These are phyloP conservation scores for Ricordea florida DNA, from an alignment of 92 coral and sea anemone genomes.

Conservation along the genomic window DNA sequence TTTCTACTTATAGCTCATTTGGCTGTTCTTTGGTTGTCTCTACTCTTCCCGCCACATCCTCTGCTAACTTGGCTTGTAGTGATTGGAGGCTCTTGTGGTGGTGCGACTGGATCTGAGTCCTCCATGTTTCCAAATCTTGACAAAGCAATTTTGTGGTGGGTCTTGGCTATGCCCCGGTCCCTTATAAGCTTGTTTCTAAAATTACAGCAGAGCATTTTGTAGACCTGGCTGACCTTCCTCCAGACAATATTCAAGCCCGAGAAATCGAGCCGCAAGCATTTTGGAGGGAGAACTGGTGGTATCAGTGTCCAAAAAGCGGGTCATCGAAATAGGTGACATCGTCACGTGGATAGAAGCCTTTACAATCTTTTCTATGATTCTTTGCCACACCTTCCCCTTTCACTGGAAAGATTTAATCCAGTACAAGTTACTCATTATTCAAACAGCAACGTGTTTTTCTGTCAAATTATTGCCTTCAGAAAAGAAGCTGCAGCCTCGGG, in stretches of 20 bases:
- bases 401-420: too few species aligned
- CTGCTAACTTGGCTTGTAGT: background rate
- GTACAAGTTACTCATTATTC: too few species aligned
- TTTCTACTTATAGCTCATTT: background rate
- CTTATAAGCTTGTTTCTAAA: too few species aligned
- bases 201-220: slow-evolving; percentile 5
- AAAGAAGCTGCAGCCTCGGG: too few species aligned
- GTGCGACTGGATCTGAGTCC: background rate
- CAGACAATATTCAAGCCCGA: slow-evolving; percentile 16
- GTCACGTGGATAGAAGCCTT: too few species aligned
- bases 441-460: too few species aligned
- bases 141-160: slow-evolving; percentile 21
- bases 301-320: background rate
- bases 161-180: slow-evolving; percentile 21
- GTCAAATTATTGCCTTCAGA: too few species aligned
- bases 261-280: background rate
- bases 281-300: background rate
- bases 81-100: background rate
- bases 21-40: background rate
- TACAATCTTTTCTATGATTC: too few species aligned
- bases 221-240: slow-evolving; percentile 8
- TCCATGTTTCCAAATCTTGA: background rate
- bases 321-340: too few species aligned
- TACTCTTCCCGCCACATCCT: background rate
- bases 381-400: too few species aligned